Base-by-base conservation (phyloP, 2,888 invertebrate genomes). In the Nymphalis c-album region DNA sequence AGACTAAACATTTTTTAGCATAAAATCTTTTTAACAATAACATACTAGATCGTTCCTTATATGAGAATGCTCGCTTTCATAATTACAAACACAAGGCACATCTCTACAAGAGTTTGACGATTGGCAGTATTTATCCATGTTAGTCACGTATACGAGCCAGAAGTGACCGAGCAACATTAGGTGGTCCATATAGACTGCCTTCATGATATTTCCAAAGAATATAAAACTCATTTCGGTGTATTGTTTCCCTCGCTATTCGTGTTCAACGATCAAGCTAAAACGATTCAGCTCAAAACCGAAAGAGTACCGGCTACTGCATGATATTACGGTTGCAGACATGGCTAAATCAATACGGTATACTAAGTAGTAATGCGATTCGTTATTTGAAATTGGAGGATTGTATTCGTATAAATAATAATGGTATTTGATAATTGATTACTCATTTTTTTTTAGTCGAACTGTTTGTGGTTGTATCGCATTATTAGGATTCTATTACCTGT, bases 321-420 rank as follows among this genome's bases (percentile, higher is more conserved):
- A 13, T 17, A 26, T 10, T 26, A 53, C 13, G 13, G 53, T 53
- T 22, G 22, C 26, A 53, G 22, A 53, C 26, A 7, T n/a, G 57
- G 31, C n/a, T 57, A 22, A 57, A 57, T 57, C 57, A n/a, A 57
- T 57, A 26, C 57, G n/a, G 18, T 18, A 48, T 22, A 31, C 53
- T 16, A 55, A 35, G 35, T 17, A 7, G 35, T 20, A 53, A 16
- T 53, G 17, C 22, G 17, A 22, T 53, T 22, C 26, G 53, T 53
- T 16, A 26, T 16, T 26, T 53, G 22, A 26, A 48, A 48, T 35
- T 16, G n/a, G 53, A 26, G 53, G 17, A 26, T 31, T 18, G 35
- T 35, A 31, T 35, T 7, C n/a, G 18, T 10, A 35, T n/a, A 8
- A 35, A n/a, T 35, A 57, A 18, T 26, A 22, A 17, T 26, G 18